These are phyloP conservation scores for Protophormia terraenovae DNA, from an alignment of 2,888 invertebrate species.

Conservation along the genomic window DNA sequence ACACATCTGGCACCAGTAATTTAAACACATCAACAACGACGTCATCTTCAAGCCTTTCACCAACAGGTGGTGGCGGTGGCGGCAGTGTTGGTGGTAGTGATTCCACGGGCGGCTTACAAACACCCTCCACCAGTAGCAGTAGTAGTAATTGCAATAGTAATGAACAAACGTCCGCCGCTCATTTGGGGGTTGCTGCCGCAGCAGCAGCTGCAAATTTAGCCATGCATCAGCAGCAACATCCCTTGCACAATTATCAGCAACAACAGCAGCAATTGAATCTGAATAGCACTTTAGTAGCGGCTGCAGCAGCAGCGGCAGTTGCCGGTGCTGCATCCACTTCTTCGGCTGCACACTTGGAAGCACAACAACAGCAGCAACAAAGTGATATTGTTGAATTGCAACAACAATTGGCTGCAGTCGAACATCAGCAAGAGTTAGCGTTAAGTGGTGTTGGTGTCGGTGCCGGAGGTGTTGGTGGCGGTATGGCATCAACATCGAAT, in stretches of 20 bases:
- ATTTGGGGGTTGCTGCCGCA: conserved; percentile 73
- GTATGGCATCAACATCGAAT: conserved; percentile 71
- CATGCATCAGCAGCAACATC: conserved; percentile 78
- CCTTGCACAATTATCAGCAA: conserved; percentile 78
- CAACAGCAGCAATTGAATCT: conserved; percentile 78
- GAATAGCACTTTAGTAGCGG: conserved; percentile 74
- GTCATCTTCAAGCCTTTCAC: conserved; percentile 73
- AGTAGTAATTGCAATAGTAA: conserved; percentile 71
- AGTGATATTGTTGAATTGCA: conserved; percentile 75
- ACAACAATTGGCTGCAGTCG: conserved; percentile 74
- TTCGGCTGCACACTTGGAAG: conserved; percentile 74
- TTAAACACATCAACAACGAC: conserved; percentile 76
- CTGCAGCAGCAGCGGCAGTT: conserved; percentile 74
- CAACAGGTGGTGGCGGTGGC: conserved; percentile 73
- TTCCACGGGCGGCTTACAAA: conserved; percentile 71
- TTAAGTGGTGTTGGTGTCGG: conserved; percentile 74
- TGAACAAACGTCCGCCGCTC: conserved; percentile 76
- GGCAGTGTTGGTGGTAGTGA: conserved; percentile 72
- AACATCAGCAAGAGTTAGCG: conserved; percentile 75
- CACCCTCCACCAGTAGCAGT: conserved; percentile 68
- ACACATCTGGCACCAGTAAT: conserved; percentile 73
- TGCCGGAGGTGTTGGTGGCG: conserved; percentile 67
- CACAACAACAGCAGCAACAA: conserved; percentile 72
- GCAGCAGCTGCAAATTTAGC: conserved; percentile 80
- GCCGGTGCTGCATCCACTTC: conserved; percentile 75